Evolutionary conservation across 2,888 invertebrate genomes (phyloP), one percentile per base, ranked within the genome.

Genomic region (Dynastes maya): DNA sequence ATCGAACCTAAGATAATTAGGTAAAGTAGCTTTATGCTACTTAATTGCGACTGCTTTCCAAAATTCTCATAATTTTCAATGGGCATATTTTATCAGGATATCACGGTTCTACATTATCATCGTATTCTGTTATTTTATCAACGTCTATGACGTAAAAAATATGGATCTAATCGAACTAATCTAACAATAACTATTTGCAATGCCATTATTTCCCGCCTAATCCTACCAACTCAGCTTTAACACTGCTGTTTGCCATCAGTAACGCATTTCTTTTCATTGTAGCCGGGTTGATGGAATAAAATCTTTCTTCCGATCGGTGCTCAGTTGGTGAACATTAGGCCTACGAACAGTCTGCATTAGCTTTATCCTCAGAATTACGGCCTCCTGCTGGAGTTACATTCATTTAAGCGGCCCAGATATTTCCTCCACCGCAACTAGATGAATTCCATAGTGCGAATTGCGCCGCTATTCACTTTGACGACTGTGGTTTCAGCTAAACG

Each of bases 311-410:
- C 84, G 84, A 84, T 83, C 83, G 84, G 61, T 74, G 72, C 82
- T 80, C 83, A 84, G 82, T 83, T 82, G 83, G 83, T 81, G 82
- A 78, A 81, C 82, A 80, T 79, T 80, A 79, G 78, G 80, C 79
- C 78, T 80, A 78, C 81, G 82, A 80, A 80, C 80, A 79, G 81
- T 83, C 83, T 83, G 83, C 84, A 84, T 84, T 84, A 84, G 83
- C 83, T 84, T 84, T 83, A 84, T 85, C 84, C 83, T 78, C 75
- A 77, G 81, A 84, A 82, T 84, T 84, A 83, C 84, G 84, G 83
- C 81, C 83, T 84, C 82, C 82, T 81, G 82, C 81, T 82, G 83
- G 83, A 84, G 82, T 83, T 83, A 82, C 82, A 82, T 81, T 82
- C 80, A 79, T 80, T 82, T 80, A 77, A 81, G 83, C 80, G 78